Evolutionary conservation across 2,888 invertebrate genomes (phyloP), one percentile per base, ranked within the genome.

Genomic region (Dasysyrphus albostriatus): DNA sequence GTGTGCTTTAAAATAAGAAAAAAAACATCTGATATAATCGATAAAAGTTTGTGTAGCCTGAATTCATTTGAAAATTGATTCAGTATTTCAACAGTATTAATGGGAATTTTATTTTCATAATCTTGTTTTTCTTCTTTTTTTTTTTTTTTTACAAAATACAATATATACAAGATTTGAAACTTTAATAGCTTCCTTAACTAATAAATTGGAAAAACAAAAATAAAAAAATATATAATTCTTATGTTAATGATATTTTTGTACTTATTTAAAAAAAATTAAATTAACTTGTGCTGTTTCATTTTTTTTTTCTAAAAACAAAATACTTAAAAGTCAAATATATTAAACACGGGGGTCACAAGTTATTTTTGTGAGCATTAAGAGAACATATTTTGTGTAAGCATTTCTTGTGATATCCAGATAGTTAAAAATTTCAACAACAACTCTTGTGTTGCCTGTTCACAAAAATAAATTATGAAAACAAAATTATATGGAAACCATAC

Each of bases 61-160:
- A 51, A 72, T 72, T 83, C 47, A 24, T 51, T 59, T 14, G 8
- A 70, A 65, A 70, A 80, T 84, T 58, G 39, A 67, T 61, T 81
- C 84, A 85, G 84, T 85, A 85, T 85, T 85, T 47, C 34, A 81
- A 49, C 84, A 85, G 84, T 85, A 85, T 85, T 85, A 85, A 69
- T 54, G 65, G 24, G 58, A 65, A 14, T 58, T 63, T 78, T 32
- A 19, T 54, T 51, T 81, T 76, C 51, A 34, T 69, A n/a, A 61
- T 81, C 24, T 24, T 24, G 24, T 63, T 37, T 61, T 44, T 54
- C 5, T 39, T 56, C 29, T 54, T 44, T 54, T 12, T 39, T 54
- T 44, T 54, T 12, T 39, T 6, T 44, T 56, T 44, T 16, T 10
- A 69, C 8, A 59, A 72, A 58, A 44, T 7, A n/a, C 12, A 61